Evolutionary conservation across 2,888 invertebrate genomes (phyloP).

Genomic region (Antitype chi): DNA sequence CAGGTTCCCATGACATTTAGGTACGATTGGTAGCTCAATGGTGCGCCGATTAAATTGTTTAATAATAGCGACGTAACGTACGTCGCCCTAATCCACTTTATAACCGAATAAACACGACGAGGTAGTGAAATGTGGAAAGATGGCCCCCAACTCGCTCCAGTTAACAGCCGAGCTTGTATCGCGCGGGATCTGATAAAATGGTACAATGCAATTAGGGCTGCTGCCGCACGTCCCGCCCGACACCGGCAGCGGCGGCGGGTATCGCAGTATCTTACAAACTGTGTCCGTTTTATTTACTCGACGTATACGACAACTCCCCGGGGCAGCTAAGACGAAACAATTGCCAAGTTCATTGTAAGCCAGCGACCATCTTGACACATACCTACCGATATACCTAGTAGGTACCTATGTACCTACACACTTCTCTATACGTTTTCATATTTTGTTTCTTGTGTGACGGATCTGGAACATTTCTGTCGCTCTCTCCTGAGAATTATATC

Average conservation of each 20-base stretch:
- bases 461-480: neutral
- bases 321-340: constrained; percentile 7
- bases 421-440: constrained; percentile 1
- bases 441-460: constrained; percentile 5
- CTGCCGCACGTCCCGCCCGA: constrained; percentile 1
- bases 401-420: neutral
- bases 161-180: constrained; percentile 35
- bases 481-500: constrained; percentile 15
- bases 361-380: constrained; percentile 12
- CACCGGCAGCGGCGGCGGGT: constrained; percentile 1
- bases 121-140: constrained; percentile 29
- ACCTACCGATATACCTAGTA: neutral
- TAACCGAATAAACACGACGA: constrained; percentile 27
- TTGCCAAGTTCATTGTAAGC: constrained; percentile 18
- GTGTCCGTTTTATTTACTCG: constrained; percentile 24
- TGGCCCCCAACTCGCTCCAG: constrained; percentile 29
- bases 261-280: neutral
- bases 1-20: neutral
- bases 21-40: neutral
- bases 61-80: neutral
- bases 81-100: constrained; percentile 13
- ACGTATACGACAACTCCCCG: constrained; percentile 1
- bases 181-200: constrained; percentile 43
- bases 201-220: constrained; percentile 46
- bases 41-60: constrained; percentile 9